Percentiles rank a stretch among this genome's conserved stretches.
Conservation (phyloP, 1,140 invertebrate species). For the Drosophila bipectinata region DNA sequence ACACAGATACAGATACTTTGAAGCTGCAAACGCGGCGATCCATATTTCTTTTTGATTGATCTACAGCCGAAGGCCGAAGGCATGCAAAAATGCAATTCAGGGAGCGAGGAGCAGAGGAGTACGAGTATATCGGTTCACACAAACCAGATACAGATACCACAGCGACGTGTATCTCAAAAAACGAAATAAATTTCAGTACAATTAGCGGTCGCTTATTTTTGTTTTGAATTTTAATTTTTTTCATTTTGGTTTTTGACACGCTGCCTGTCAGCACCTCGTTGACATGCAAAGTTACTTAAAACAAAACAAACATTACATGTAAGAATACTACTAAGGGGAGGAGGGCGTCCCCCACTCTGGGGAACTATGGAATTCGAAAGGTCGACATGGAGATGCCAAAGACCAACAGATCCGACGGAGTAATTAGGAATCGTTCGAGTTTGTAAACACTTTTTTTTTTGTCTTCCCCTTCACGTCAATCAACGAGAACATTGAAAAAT, state of each 20-base stretch:
- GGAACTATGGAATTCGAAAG: slow-evolving; percentile 17
- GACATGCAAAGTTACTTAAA: slow-evolving; percentile 79
- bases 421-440: slow-evolving; percentile 37
- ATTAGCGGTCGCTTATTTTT: slow-evolving; percentile 74
- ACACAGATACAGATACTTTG: slow-evolving; percentile 26
- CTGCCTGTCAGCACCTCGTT: slow-evolving; percentile 40
- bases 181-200: slow-evolving; percentile 71
- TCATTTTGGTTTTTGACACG: slow-evolving; percentile 43
- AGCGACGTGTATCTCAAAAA: slow-evolving; percentile 11
- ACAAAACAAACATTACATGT: slow-evolving; percentile 37
- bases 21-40: slow-evolving; percentile 47
- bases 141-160: slow-evolving; percentile 42
- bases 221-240: slow-evolving; percentile 19
- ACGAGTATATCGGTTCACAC: slow-evolving; percentile 42
- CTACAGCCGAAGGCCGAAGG: slow-evolving; percentile 73
- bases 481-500: slow-evolving; percentile 44
- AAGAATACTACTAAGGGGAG: slow-evolving; percentile 5
- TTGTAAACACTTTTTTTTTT: slow-evolving; percentile 8
- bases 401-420: slow-evolving; percentile 30
- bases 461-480: slow-evolving; percentile 37
- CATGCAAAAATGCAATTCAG: slow-evolving; percentile 80
- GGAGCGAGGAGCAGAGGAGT: slow-evolving; percentile 52
- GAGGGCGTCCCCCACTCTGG: no score
- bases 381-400: slow-evolving; percentile 22
- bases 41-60: slow-evolving; percentile 72